Evolutionary conservation across 2,797 vertebrate genomes (phyloP).

Genomic region (Acrocephalus scirpaceus): DNA sequence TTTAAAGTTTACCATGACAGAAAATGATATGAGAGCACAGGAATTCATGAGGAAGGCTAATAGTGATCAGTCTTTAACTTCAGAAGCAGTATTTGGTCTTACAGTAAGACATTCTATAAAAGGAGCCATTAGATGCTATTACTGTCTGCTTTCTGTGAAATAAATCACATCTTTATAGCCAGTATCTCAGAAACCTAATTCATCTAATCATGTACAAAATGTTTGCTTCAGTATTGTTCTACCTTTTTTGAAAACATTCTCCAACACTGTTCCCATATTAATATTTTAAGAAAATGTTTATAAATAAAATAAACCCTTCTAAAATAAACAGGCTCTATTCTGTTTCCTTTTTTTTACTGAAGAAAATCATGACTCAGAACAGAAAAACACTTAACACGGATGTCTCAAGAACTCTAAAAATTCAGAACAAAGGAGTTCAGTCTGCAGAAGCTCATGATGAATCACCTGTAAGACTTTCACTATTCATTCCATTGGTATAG

Average conservation of each 20-base stretch:
- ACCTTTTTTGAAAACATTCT: neutral
- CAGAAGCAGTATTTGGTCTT: neutral
- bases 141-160: neutral
- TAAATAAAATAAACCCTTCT: neutral
- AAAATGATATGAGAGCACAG: neutral
- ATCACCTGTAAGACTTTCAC: neutral
- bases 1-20: neutral
- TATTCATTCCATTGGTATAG: neutral
- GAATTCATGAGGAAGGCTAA: neutral
- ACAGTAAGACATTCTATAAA: neutral
- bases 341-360: neutral
- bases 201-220: neutral
- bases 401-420: neutral
- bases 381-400: neutral
- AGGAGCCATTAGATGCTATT: neutral
- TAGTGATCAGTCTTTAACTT: neutral
- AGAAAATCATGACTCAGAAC: neutral
- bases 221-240: neutral
- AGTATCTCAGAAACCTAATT: neutral
- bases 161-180: neutral
- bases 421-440: neutral
- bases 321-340: neutral
- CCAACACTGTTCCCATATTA: neutral
- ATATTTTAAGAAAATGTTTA: neutral
- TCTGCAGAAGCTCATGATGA: neutral